Percentiles rank a stretch among this genome's conserved stretches.
Evolutionary conservation across 2,797 vertebrate species (phyloP).

Genomic region (Anomalospiza imberbis): DNA sequence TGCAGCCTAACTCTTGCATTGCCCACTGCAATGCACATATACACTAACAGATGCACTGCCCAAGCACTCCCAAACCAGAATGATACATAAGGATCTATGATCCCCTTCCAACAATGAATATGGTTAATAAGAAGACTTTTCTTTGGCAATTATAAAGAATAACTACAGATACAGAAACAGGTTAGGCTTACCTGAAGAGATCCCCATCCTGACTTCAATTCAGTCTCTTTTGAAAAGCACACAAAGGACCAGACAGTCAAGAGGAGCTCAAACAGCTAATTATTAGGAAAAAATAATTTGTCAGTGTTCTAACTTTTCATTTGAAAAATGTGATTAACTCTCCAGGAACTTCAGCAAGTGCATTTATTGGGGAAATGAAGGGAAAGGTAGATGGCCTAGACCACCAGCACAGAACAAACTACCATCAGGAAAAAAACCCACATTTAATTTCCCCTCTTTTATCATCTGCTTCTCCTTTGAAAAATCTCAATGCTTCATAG

Average conservation of each 20-base stretch:
- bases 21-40: neutral
- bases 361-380: neutral
- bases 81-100: accelerated
- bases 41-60: neutral
- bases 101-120: neutral
- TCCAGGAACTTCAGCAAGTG: neutral
- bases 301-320: neutral
- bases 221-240: neutral
- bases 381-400: neutral
- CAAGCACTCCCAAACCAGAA: neutral
- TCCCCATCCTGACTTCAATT: neutral
- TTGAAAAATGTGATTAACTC: neutral
- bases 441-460: neutral
- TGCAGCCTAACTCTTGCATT: neutral
- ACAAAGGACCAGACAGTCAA: neutral
- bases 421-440: neutral
- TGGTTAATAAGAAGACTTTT: neutral
- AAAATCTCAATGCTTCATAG: neutral
- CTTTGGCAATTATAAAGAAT: neutral
- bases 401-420: neutral
- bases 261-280: neutral
- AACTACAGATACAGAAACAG: neutral
- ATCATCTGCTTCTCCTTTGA: neutral
- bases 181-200: neutral
- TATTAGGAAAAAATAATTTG: neutral